Evolutionary conservation across 2,797 vertebrate genomes (phyloP).

Genomic region (Esox lucius): DNA sequence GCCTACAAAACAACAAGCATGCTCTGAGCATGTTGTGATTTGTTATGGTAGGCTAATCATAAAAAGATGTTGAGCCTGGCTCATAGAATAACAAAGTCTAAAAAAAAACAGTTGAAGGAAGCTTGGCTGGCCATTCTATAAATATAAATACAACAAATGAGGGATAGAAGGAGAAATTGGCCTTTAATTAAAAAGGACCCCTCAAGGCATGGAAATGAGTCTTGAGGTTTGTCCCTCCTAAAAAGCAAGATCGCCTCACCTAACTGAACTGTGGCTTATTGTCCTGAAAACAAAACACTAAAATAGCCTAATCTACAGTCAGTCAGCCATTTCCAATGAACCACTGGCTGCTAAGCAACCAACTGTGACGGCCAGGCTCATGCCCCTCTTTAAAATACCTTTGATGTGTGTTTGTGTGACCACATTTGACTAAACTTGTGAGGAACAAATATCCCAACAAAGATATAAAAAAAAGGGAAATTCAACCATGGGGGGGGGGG

Average conservation of each 20-base stretch:
- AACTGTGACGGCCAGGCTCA: slow-evolving; percentile 66
- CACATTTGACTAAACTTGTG: slow-evolving; percentile 10
- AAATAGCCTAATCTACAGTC: slow-evolving; percentile 41
- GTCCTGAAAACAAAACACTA: slow-evolving; percentile 25
- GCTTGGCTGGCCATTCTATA: not conserved
- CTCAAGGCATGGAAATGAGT: not conserved
- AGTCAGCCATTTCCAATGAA: slow-evolving; percentile 44
- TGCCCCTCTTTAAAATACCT: slow-evolving; percentile 65
- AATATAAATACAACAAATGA: not conserved
- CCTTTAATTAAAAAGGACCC: not conserved
- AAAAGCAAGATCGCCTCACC: slow-evolving; percentile 6
- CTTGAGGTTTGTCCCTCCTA: not conserved
- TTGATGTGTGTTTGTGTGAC: slow-evolving; percentile 8
- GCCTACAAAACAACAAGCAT: not conserved
- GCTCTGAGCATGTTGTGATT: not conserved
- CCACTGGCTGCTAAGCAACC: slow-evolving; percentile 54
- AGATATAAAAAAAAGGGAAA: too few relatives aligned
- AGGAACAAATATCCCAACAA: too few relatives aligned
- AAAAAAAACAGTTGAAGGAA: not conserved
- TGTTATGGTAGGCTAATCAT: not conserved
- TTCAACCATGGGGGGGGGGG: too few relatives aligned
- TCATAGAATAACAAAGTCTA: not conserved
- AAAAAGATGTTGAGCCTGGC: not conserved
- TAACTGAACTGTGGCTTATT: slow-evolving; percentile 20
- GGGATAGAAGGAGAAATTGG: not conserved